A percentile compares a stretch with the other conserved stretches of the same genome.
Evolutionary conservation across 1,140 invertebrate genomes (phyloP).

Genomic region (Drosophila sulfurigaster): DNA sequence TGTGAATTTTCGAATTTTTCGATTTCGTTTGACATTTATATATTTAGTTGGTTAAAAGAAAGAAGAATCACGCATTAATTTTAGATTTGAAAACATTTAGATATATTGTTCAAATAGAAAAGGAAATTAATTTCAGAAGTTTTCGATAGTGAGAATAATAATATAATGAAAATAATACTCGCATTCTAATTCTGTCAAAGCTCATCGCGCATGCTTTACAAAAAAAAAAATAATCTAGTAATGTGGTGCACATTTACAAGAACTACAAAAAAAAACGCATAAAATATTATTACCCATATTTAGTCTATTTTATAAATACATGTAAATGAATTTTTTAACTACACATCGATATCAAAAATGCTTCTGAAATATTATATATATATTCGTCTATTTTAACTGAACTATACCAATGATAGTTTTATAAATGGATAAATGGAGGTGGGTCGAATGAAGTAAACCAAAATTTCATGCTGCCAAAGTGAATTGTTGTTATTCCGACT

Average conservation of each 20-base stretch:
- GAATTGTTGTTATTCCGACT: not conserved
- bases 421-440: not conserved
- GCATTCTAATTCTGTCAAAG: not conserved
- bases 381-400: not conserved
- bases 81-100: constrained; percentile 15
- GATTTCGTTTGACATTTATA: constrained; percentile 33
- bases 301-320: not conserved
- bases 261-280: not conserved
- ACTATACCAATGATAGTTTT: not conserved
- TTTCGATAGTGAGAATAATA: not conserved
- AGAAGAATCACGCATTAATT: constrained; percentile 31
- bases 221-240: not conserved
- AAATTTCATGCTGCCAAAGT: constrained; percentile 18
- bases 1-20: constrained; percentile 25
- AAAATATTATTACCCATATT: not conserved
- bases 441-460: not conserved
- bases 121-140: constrained; percentile 24
- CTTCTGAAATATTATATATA: not conserved
- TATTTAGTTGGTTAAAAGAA: constrained; percentile 27
- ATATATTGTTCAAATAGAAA: not conserved
- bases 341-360: not conserved
- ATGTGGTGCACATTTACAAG: not conserved
- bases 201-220: not conserved
- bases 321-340: not conserved
- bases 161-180: not conserved